phyloP scores from a whole-genome alignment of 2,888 invertebrate genomes.

The Napeogenes inachia region DNA sequence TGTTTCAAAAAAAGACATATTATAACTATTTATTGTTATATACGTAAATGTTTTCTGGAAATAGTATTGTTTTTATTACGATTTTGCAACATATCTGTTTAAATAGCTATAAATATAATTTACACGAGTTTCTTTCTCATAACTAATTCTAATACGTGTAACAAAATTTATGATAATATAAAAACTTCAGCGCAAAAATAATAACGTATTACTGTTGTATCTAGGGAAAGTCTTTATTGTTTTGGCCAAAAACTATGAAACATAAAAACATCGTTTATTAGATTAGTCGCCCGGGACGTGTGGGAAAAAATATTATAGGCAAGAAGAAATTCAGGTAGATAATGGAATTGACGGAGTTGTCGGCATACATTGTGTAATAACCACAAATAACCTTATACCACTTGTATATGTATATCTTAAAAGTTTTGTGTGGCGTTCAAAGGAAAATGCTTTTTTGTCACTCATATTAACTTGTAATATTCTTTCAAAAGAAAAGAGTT shows the following conservation, averaged over 20 bases:
- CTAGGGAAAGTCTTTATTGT: slow-evolving; percentile 3
- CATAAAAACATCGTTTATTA: slow-evolving; percentile 20
- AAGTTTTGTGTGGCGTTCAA: too few species aligned
- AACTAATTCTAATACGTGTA: neutral
- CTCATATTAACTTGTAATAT: too few species aligned
- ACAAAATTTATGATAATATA: neutral
- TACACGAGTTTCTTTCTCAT: neutral
- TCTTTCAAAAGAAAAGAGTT: too few species aligned
- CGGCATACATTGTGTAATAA: too few species aligned
- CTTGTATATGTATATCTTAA: too few species aligned
- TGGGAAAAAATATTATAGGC: slow-evolving; percentile 12
- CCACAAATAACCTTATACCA: too few species aligned
- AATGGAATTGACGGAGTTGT: slow-evolving; percentile 11
- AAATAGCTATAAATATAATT: neutral
- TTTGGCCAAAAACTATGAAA: slow-evolving; percentile 11
- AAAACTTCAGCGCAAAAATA: neutral
- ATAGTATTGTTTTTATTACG: too few species aligned
- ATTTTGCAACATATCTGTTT: too few species aligned
- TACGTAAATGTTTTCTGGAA: too few species aligned
- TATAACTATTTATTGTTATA: too few species aligned
- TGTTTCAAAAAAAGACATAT: too few species aligned
- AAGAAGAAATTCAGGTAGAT: slow-evolving; percentile 9
- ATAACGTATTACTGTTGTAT: neutral
- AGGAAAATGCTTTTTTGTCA: too few species aligned
- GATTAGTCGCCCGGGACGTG: slow-evolving; percentile 13